Evolutionary conservation across 2,797 vertebrate species (phyloP).

Genomic region (Melopsittacus undulatus): DNA sequence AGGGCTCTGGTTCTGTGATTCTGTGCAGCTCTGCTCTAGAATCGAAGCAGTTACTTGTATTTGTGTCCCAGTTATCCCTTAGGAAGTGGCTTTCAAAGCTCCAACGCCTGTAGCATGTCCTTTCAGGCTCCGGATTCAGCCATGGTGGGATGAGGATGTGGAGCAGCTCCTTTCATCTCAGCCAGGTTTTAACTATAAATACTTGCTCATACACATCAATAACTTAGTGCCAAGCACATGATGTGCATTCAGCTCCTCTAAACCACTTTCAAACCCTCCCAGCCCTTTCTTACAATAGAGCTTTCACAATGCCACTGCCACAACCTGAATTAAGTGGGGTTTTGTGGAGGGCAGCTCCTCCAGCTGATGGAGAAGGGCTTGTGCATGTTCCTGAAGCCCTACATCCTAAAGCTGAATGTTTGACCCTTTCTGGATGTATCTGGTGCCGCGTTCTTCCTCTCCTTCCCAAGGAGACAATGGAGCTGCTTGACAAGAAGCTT

Average conservation of each 20-base stretch:
- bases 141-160: neutral
- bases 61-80: neutral
- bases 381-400: neutral
- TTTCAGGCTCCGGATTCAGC: neutral
- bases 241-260: neutral
- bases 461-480: neutral
- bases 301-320: neutral
- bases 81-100: neutral
- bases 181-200: neutral
- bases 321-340: neutral
- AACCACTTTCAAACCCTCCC: neutral
- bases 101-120: rapidly evolving
- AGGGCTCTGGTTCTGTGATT: neutral
- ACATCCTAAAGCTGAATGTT: neutral
- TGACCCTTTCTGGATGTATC: neutral
- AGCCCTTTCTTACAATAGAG: neutral
- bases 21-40: neutral
- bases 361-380: neutral
- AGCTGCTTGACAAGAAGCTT: neutral
- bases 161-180: neutral
- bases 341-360: neutral
- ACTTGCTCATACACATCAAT: neutral
- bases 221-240: neutral
- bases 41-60: neutral
- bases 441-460: neutral